Conservation (phyloP, 2,113 vertebrate species). For the Oncorhynchus clarkii region DNA sequence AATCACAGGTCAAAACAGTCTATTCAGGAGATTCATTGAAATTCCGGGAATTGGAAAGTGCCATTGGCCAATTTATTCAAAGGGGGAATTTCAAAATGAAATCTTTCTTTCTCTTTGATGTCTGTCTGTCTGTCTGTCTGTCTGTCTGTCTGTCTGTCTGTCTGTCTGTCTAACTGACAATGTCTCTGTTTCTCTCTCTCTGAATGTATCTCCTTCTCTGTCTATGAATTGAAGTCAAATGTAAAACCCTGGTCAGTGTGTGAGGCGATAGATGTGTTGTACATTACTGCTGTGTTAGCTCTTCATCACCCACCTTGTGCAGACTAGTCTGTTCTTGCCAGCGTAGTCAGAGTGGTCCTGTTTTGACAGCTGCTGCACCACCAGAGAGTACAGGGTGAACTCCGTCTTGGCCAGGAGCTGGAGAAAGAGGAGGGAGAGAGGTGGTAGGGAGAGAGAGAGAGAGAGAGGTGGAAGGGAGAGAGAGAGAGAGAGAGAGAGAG, state of each 20-base stretch:
- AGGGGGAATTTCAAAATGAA: too few species aligned
- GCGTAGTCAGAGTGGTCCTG: conserved; percentile 90
- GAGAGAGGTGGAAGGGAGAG: too few species aligned
- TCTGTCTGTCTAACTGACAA: neutral
- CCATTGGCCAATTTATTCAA: too few species aligned
- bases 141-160: conserved; percentile 1
- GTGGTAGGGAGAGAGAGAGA: neutral
- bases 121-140: neutral
- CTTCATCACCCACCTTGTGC: conserved; percentile 74
- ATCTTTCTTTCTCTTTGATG: too few species aligned
- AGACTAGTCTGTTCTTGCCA: conserved; percentile 75
- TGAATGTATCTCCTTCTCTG: too few species aligned
- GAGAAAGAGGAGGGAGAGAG: conserved; percentile 21
- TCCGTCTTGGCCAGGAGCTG: conserved; percentile 86
- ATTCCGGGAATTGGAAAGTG: too few species aligned
- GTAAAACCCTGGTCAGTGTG: too few species aligned
- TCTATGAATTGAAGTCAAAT: too few species aligned
- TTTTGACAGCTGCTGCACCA: conserved; percentile 84
- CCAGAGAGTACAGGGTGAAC: conserved; percentile 84
- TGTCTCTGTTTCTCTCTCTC: too few species aligned
- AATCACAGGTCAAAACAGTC: neutral
- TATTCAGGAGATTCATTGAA: neutral
- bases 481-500: too few species aligned
- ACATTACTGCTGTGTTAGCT: conserved; percentile 60
- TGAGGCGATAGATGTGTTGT: too few species aligned